A percentile compares a stretch with the other conserved stretches of the same genome.
These are phyloP conservation scores for Leptopilina syphax DNA, from an alignment of 2,888 invertebrate genomes.

Conservation along the genomic window DNA sequence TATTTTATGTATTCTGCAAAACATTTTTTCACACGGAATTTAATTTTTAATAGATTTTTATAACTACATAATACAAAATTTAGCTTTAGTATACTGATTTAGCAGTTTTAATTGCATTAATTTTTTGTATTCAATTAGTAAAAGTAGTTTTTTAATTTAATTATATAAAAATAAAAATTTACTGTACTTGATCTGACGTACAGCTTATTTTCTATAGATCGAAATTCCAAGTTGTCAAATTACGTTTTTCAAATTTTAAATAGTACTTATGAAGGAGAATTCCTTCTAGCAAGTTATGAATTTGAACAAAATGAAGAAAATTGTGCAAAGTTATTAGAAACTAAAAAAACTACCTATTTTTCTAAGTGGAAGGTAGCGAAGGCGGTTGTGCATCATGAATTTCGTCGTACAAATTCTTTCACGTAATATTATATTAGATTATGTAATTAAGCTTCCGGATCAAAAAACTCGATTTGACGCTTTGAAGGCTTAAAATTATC, in stretches of 20 bases:
- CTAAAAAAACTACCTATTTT: slow-evolving; percentile 37
- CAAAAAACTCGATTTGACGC: too few relatives aligned
- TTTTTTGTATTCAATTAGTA: not conserved
- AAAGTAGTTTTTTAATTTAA: not conserved
- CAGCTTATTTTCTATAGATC: not conserved
- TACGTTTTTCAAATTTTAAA: slow-evolving; percentile 42
- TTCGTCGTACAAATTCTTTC: slow-evolving; percentile 18
- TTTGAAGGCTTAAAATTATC: too few relatives aligned
- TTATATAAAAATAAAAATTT: not conserved
- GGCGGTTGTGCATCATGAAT: slow-evolving; percentile 36
- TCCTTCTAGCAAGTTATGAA: slow-evolving; percentile 44
- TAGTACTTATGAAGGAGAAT: slow-evolving; percentile 43
- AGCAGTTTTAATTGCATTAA: too few relatives aligned
- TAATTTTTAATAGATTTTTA: too few relatives aligned
- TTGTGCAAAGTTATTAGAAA: slow-evolving; percentile 27
- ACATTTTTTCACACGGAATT: too few relatives aligned
- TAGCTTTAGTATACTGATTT: too few relatives aligned
- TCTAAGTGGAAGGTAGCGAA: slow-evolving; percentile 39
- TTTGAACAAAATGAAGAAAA: slow-evolving; percentile 42
- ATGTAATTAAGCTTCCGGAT: too few relatives aligned
- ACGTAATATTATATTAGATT: too few relatives aligned
- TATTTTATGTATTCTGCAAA: too few relatives aligned
- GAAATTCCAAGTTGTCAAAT: not conserved
- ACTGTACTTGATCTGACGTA: not conserved
- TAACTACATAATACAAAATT: too few relatives aligned